Conservation (phyloP, 2,797 vertebrate species). For the Pempheris klunzingeri region DNA sequence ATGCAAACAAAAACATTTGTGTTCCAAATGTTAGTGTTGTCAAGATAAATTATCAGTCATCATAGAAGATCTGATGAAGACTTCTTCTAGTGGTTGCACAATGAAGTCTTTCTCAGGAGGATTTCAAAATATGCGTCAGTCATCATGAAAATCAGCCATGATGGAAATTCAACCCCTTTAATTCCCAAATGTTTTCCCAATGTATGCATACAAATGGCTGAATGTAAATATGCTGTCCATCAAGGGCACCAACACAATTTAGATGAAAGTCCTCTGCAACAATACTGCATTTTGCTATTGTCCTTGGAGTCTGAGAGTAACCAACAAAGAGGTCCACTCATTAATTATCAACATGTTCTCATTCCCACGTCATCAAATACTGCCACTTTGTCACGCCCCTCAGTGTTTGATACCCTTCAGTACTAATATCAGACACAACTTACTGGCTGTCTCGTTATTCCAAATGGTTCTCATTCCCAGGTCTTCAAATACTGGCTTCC, state of each 20-base stretch:
- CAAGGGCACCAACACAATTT: slow-evolving; percentile 14
- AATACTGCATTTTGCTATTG: slow-evolving; percentile 13
- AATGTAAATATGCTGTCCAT: slow-evolving; percentile 16
- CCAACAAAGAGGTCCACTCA: slow-evolving; percentile 39
- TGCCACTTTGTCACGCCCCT: too few species aligned
- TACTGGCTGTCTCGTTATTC: too few species aligned
- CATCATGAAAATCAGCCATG: slow-evolving; percentile 1
- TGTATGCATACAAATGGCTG: not conserved
- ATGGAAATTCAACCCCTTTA: not conserved
- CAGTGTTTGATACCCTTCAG: too few species aligned
- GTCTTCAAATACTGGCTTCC: too few species aligned
- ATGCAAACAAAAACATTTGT: slow-evolving; percentile 9
- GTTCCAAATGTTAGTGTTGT: not conserved
- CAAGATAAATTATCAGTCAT: slow-evolving; percentile 14
- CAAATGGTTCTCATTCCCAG: too few species aligned
- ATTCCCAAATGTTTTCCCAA: slow-evolving; percentile 13
- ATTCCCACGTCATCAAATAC: too few species aligned
- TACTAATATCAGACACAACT: too few species aligned
- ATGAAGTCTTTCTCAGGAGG: not conserved
- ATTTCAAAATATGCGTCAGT: slow-evolving; percentile 9
- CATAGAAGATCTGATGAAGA: not conserved
- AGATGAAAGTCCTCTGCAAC: slow-evolving; percentile 21
- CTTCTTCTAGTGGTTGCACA: not conserved
- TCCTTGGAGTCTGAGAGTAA: slow-evolving; percentile 29
- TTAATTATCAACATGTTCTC: slow-evolving; percentile 46